Evolutionary conservation across 2,888 invertebrate species (phyloP).

Genomic region (Drosophila rellima): DNA sequence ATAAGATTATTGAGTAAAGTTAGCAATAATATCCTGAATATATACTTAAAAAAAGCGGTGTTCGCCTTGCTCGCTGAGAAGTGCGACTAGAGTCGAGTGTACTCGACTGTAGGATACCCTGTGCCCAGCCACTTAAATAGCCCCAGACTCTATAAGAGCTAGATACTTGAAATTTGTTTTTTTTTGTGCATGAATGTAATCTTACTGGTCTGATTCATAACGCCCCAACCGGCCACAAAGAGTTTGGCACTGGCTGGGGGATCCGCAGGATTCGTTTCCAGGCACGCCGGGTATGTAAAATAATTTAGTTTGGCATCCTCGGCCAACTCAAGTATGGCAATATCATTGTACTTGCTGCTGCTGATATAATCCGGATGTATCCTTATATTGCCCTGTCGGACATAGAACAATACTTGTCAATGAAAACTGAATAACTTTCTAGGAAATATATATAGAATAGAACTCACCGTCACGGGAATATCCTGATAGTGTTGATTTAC

Average conservation of each 20-base stretch:
- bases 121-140: too few species aligned
- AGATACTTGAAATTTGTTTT: too few species aligned
- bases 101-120: too few species aligned
- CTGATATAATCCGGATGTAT: slow-evolving; percentile 75
- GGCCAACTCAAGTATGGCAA: slow-evolving; percentile 76
- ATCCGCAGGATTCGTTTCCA: slow-evolving; percentile 68
- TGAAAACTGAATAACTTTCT: too few species aligned
- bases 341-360: slow-evolving; percentile 77
- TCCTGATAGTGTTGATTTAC: slow-evolving; percentile 51
- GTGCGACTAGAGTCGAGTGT: too few species aligned
- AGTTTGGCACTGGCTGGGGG: slow-evolving; percentile 57
- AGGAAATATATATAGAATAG: too few species aligned
- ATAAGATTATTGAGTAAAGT: too few species aligned
- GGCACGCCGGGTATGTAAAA: slow-evolving; percentile 70
- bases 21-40: too few species aligned
- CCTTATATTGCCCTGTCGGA: slow-evolving; percentile 55
- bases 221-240: slow-evolving; percentile 83
- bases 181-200: too few species aligned
- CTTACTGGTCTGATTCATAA: slow-evolving; percentile 74
- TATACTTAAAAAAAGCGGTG: too few species aligned
- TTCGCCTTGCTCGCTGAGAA: too few species aligned
- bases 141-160: too few species aligned
- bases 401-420: neutral
- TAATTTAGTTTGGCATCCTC: slow-evolving; percentile 38
- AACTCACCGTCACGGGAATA: slow-evolving; percentile 64